These are phyloP conservation scores for Rhagoletis pomonella DNA, from an alignment of 1,140 invertebrate genomes.

Conservation along the genomic window DNA sequence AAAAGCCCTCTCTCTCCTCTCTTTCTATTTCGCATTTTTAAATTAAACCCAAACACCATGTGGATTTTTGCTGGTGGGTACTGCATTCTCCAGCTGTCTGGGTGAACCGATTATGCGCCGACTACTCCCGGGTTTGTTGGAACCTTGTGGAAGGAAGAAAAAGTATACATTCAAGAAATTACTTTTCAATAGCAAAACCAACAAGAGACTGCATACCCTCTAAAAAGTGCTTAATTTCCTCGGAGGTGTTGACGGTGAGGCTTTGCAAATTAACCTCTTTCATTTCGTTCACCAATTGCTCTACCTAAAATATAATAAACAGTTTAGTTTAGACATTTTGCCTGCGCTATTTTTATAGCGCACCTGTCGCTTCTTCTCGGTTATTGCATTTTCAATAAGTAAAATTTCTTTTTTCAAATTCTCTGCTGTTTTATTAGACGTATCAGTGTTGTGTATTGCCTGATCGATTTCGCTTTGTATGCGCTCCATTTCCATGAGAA, in stretches of 20 bases:
- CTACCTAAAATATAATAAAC: constrained; percentile 75
- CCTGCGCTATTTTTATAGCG: neutral
- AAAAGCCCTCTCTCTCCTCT: no score
- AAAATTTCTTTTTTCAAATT: constrained; percentile 86
- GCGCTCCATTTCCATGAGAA: constrained; percentile 86
- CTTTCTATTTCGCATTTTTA: neutral
- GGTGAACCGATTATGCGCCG: constrained; percentile 93
- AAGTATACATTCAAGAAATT: neutral
- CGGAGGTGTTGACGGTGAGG: constrained; percentile 86
- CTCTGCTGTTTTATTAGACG: constrained; percentile 86
- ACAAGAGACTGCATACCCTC: constrained; percentile 77
- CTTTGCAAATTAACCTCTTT: constrained; percentile 94
- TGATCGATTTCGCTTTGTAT: constrained; percentile 88
- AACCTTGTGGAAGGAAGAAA: constrained; percentile 75
- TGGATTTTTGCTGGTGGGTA: constrained; percentile 95
- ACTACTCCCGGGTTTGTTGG: constrained; percentile 88
- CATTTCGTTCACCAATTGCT: constrained; percentile 89
- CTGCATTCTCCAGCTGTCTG: constrained; percentile 92
- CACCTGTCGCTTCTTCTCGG: constrained; percentile 86
- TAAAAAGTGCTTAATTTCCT: constrained; percentile 86
- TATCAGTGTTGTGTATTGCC: constrained; percentile 86
- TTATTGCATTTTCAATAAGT: constrained; percentile 85
- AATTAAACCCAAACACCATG: constrained; percentile 95
- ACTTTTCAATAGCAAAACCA: neutral
- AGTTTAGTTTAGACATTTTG: constrained; percentile 28